Conservation (phyloP, 2,797 vertebrate species). For the Sebastes oblongus region DNA sequence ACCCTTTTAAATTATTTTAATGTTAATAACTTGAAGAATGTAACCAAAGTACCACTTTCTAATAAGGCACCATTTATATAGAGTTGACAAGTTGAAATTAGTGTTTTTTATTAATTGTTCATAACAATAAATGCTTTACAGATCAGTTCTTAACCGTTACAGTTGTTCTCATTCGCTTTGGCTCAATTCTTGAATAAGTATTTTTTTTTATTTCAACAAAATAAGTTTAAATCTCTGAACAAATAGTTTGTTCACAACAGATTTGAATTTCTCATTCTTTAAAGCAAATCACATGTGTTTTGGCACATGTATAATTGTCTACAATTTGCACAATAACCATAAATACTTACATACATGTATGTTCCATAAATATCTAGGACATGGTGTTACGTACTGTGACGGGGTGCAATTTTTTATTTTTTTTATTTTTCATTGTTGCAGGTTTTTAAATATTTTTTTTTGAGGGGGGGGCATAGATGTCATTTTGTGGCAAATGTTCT, state of each 20-base stretch:
- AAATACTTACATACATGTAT: not conserved
- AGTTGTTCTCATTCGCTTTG: no score
- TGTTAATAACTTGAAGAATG: not conserved
- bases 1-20: not conserved
- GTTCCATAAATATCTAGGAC: not conserved
- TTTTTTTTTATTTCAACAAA: not conserved
- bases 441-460: not conserved
- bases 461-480: not conserved
- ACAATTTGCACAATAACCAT: not conserved
- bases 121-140: not conserved
- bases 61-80: not conserved
- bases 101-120: not conserved
- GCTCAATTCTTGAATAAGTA: no score
- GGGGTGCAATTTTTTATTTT: fast-evolving
- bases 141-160: not conserved
- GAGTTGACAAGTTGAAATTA: not conserved
- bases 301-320: not conserved
- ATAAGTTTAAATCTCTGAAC: not conserved
- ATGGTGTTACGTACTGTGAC: not conserved
- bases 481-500: not conserved
- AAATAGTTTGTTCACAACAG: not conserved
- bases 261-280: no score
- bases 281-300: not conserved
- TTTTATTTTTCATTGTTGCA: no score
- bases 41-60: not conserved